Evolutionary conservation across 1,140 invertebrate genomes (phyloP).

Genomic region (Dreissena rostriformis): DNA sequence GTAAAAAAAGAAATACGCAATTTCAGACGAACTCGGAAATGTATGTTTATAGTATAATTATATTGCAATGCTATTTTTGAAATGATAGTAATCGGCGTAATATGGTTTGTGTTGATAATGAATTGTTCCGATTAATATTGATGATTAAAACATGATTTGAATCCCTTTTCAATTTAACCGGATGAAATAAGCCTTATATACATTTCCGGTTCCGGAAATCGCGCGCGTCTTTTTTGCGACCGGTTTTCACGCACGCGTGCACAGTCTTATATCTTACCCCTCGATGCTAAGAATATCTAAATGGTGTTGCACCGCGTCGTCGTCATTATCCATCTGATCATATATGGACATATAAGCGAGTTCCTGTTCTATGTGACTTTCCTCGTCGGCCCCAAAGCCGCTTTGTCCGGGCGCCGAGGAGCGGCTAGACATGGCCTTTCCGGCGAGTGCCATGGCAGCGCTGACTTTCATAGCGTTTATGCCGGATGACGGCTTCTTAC

Average conservation of each 20-base stretch:
- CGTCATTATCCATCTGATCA: constrained; percentile 47
- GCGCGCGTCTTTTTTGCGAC: background rate
- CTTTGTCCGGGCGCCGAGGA: constrained; percentile 5
- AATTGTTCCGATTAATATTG: no score
- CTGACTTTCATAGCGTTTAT: constrained; percentile 35
- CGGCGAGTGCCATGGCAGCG: constrained; percentile 38
- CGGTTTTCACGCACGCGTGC: background rate
- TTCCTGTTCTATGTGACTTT: constrained; percentile 34
- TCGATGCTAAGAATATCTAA: constrained; percentile 50
- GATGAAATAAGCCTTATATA: background rate
- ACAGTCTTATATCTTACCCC: constrained; percentile 36
- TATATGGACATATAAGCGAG: constrained; percentile 45
- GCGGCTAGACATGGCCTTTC: constrained; percentile 7
- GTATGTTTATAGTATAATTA: no score
- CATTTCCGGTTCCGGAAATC: constrained; percentile 11
- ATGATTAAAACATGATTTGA: no score
- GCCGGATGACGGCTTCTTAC: constrained; percentile 18
- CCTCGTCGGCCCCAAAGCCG: constrained; percentile 44
- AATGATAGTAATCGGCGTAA: no score
- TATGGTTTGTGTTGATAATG: no score
- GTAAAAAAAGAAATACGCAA: no score
- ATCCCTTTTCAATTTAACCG: no score
- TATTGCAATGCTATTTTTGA: no score
- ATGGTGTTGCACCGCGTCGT: constrained; percentile 40
- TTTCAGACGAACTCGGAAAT: no score